Conservation (phyloP, 2,113 vertebrate genomes). For the Amblyopsis rosae region DNA sequence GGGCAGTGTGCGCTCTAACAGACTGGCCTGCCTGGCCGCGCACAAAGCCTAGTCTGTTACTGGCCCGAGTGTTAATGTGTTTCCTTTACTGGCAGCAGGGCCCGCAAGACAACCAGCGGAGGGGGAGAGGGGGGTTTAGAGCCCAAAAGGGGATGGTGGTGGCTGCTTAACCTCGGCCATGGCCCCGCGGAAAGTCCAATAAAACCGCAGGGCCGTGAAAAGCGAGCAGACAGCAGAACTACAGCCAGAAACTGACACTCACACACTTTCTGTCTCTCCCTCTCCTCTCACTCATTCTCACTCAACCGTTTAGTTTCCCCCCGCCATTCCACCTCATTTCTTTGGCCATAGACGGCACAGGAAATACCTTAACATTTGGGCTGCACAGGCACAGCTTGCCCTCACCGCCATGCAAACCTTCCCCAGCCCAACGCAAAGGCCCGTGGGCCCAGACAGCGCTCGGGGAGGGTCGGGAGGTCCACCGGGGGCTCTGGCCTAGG, state of each 20-base stretch:
- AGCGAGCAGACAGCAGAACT: constrained; percentile 71
- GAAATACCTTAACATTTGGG: constrained; percentile 54
- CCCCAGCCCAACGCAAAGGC: constrained; percentile 1
- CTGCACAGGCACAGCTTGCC: constrained; percentile 59
- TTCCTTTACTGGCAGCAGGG: constrained; percentile 75
- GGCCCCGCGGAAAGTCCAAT: constrained; percentile 69
- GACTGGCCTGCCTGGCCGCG: constrained; percentile 49
- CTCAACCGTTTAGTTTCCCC: constrained; percentile 25
- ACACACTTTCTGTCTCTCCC: constrained; percentile 37
- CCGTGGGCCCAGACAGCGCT: constrained; percentile 48
- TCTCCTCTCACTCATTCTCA: not conserved
- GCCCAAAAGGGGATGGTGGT: constrained; percentile 55
- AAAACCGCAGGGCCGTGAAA: constrained; percentile 71
- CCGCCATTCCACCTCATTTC: constrained; percentile 42
- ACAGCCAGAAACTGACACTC: constrained; percentile 62
- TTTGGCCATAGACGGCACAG: constrained; percentile 53
- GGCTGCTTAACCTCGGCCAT: constrained; percentile 71
- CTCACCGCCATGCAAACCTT: constrained; percentile 4
- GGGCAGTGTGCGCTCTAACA: constrained; percentile 55
- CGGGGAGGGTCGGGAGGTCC: constrained; percentile 40
- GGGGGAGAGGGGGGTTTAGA: constrained; percentile 44
- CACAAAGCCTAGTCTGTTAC: constrained; percentile 74
- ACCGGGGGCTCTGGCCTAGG: constrained; percentile 27
- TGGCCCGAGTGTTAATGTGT: constrained; percentile 72
- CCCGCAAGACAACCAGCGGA: constrained; percentile 49